Conservation (phyloP, 1,140 invertebrate genomes). For the Drusus annulatus region DNA sequence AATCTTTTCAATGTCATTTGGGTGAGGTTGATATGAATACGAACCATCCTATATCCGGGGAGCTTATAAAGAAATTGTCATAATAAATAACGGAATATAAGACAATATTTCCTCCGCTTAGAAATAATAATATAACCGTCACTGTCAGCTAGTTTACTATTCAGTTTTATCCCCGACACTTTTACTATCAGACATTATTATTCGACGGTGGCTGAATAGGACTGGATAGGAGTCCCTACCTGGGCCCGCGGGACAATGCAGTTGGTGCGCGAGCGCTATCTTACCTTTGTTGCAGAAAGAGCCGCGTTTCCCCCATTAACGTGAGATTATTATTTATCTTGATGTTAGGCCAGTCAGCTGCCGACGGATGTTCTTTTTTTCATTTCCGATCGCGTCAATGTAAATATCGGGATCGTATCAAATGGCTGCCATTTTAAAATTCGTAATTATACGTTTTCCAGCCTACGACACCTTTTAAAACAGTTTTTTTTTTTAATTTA, state of each 20-base stretch:
- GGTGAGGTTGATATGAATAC: too few relatives aligned
- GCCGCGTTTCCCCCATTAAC: slow-evolving; percentile 1
- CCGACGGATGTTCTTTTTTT: slow-evolving; percentile 27
- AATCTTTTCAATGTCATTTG: too few relatives aligned
- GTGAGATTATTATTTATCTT: slow-evolving; percentile 38
- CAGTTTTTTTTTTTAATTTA: too few relatives aligned
- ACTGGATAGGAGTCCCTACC: neutral
- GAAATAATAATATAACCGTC: neutral
- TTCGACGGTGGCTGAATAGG: neutral
- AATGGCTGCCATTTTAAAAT: neutral
- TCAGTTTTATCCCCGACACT: slow-evolving; percentile 16
- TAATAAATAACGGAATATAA: too few relatives aligned
- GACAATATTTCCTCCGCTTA: too few relatives aligned
- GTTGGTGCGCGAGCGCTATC: neutral
- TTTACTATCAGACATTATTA: neutral
- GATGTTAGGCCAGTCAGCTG: slow-evolving; percentile 27
- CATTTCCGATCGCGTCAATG: slow-evolving; percentile 30
- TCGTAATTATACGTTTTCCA: neutral
- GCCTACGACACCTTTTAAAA: too few relatives aligned
- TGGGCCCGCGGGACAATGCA: slow-evolving; percentile 9
- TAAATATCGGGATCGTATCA: slow-evolving; percentile 21
- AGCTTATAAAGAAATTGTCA: too few relatives aligned
- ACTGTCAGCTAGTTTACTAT: neutral
- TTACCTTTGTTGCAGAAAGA: slow-evolving; percentile 33
- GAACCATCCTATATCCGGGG: too few relatives aligned